phyloP scores from a whole-genome alignment of 2,797 vertebrate genomes.

The Ciconia nigra region DNA sequence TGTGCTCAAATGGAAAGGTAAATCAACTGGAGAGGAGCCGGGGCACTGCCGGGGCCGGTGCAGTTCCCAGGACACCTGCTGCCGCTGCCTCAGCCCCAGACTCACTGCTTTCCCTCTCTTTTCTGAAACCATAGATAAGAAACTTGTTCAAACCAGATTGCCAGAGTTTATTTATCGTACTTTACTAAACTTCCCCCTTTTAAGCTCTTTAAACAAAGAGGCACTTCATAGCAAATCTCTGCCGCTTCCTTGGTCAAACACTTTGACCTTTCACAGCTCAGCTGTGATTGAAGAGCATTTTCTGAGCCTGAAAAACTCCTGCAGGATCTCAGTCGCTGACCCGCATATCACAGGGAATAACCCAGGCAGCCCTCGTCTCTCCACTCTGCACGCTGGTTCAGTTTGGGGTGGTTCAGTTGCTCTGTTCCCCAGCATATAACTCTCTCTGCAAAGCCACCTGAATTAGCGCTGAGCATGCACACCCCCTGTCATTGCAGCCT shows the following conservation, averaged over 20 bases:
- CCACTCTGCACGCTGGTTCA: background rate
- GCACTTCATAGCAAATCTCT: background rate
- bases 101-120: background rate
- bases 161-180: background rate
- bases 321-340: background rate
- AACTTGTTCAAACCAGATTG: background rate
- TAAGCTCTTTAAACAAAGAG: conserved; percentile 29
- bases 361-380: background rate
- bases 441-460: background rate
- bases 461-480: background rate
- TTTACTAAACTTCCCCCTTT: background rate
- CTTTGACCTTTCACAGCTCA: background rate
- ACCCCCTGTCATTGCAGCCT: background rate
- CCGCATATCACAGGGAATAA: background rate
- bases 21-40: background rate
- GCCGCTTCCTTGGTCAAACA: background rate
- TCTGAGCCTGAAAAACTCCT: background rate
- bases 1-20: background rate
- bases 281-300: background rate
- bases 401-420: background rate
- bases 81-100: background rate
- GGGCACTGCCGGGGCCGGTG: background rate
- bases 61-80: background rate
- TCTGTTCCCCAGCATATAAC: background rate
- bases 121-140: background rate